Evolutionary conservation across 2,113 vertebrate species (phyloP), one percentile per base, ranked within the genome.

Genomic region (Trematomus loennbergii): DNA sequence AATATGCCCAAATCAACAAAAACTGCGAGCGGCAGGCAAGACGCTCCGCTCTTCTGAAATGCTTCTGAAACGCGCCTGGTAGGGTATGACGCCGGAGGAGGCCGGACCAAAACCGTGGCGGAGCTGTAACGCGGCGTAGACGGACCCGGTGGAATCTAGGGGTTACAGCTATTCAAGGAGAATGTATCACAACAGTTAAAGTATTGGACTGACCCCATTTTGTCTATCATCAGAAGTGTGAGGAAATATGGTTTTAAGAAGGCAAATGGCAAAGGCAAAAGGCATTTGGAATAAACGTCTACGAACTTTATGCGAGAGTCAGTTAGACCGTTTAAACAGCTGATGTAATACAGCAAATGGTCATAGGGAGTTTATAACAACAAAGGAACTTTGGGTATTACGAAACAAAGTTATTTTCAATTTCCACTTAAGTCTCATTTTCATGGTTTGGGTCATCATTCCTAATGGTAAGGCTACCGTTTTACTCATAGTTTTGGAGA

Each of bases 121-220:
- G n/a, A n/a, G n/a, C n/a, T n/a, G n/a, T n/a, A n/a, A n/a, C n/a
- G n/a, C n/a, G n/a, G n/a, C n/a, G n/a, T n/a, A n/a, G n/a, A n/a
- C n/a, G n/a, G n/a, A n/a, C n/a, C n/a, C n/a, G n/a, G n/a, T n/a
- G n/a, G n/a, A n/a, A n/a, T n/a, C n/a, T n/a, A n/a, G n/a, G n/a
- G n/a, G n/a, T n/a, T n/a, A 50, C 48, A 58, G 22, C 81, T 55
- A 68, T 60, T 54, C 49, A 58, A 69, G 33, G 73, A 80, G 46
- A 53, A 61, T 75, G 80, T 68, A 57, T 71, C 45, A 61, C 15
- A 20, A 63, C 29, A 48, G 49, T 4, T 36, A 18, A 75, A 64
- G 53, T 60, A 57, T 2, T 20, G 9, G 17, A 20, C 17, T 53
- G 53, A 65, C 46, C 36, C 9, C 15, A 18, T 2, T 66, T 55